Evolutionary conservation across 1,140 invertebrate genomes (phyloP).

Genomic region (Orchestia grillus): DNA sequence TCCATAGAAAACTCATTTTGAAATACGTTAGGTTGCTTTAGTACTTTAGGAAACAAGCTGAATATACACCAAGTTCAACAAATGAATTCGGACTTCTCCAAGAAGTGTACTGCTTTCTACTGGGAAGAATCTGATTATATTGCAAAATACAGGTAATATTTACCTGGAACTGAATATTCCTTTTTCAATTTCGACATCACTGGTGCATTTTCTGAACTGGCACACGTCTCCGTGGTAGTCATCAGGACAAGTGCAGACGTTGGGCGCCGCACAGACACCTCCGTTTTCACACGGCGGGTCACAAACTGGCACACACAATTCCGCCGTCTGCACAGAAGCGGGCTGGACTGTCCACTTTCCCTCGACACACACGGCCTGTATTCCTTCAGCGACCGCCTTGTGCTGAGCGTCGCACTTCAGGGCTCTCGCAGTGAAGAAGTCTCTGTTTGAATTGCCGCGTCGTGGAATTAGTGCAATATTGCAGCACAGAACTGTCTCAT

Average conservation of each 20-base stretch:
- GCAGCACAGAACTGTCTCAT: too few species aligned
- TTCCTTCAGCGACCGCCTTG: background rate
- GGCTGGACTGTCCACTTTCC: slow-evolving; percentile 1
- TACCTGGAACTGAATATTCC: background rate
- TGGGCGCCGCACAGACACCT: background rate
- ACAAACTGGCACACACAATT: background rate
- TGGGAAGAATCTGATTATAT: too few species aligned
- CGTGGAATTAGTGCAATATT: too few species aligned
- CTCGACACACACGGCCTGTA: background rate
- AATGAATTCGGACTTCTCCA: too few species aligned
- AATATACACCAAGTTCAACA: background rate
- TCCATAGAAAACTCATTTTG: background rate
- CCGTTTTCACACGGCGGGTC: background rate
- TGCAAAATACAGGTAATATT: background rate
- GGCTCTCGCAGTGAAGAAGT: slow-evolving; percentile 19
- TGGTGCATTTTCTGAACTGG: background rate
- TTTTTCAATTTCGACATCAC: background rate
- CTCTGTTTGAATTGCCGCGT: background rate
- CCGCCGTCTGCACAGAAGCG: background rate
- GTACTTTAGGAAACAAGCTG: background rate
- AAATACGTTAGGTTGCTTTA: background rate
- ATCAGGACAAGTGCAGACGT: background rate
- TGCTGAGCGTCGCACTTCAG: background rate
- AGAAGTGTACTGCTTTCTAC: too few species aligned
- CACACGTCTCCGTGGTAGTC: background rate